phyloP scores from a whole-genome alignment of 2,113 vertebrate species.

The Pseudorectes ferrugineus region DNA sequence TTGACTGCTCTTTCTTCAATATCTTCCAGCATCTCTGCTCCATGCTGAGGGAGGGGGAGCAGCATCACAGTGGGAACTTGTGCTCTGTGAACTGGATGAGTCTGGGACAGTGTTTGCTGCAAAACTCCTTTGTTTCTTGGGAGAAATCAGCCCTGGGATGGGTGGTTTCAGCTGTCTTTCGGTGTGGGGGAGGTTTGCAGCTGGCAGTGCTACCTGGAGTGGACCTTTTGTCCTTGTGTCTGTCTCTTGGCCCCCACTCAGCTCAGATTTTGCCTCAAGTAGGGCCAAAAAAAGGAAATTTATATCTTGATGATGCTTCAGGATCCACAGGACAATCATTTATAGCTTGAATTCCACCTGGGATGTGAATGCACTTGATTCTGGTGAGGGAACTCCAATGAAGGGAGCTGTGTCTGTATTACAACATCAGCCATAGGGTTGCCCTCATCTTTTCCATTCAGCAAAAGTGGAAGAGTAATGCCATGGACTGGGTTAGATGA shows the following conservation, averaged over 20 bases:
- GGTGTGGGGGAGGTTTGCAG: fast-evolving
- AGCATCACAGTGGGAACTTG: neutral
- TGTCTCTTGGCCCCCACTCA: neutral
- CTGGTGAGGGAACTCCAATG: fast-evolving
- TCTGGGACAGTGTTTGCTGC: neutral
- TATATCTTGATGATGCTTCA: neutral
- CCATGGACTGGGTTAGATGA: neutral
- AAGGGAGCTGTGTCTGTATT: fast-evolving
- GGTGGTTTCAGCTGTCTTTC: fast-evolving
- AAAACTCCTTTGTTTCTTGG: neutral
- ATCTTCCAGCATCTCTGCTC: neutral
- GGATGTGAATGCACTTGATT: neutral
- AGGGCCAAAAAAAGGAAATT: neutral
- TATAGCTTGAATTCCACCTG: neutral
- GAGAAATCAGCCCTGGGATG: neutral
- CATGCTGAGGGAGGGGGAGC: neutral
- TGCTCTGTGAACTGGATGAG: neutral
- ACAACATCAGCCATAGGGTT: fast-evolving
- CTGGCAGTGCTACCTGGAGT: neutral
- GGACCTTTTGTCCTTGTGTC: neutral
- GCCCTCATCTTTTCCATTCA: neutral
- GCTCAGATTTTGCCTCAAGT: neutral
- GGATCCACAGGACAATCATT: neutral
- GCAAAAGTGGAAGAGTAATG: neutral
- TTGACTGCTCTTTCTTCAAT: too few species aligned